Evolutionary conservation across 2,113 vertebrate species (phyloP), one percentile per base, ranked within the genome.

Genomic region (Chlamydotis undulata): DNA sequence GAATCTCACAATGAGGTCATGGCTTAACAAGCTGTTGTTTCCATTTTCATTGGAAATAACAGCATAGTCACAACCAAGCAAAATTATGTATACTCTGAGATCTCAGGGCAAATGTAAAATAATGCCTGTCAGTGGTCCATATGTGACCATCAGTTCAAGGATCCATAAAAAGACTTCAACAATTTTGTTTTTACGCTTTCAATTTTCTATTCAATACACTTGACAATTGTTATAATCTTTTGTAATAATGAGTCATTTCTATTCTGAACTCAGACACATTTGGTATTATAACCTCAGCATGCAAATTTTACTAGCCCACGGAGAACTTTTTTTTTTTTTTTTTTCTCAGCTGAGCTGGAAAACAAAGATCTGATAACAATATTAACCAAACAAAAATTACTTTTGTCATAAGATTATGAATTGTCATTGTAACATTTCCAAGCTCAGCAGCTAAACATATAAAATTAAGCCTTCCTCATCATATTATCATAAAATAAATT

Each of bases 401-500:
- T 64, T 92, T 94, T 91, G 12, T 82, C 23, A 33, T 43, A 84
- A 65, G 19, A 77, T 69, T 84, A 65, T 1, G 1, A 71, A 85
- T 24, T 88, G 22, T 1, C 18, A 33, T 50, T 79, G 18, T 71
- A 90, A 78, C 12, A 43, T 63, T 88, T 86, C 37, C 25, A 80
- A 68, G 6, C 22, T 73, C 11, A 79, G 26, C 47, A 93, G 57
- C 35, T 65, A 69, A 91, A 94, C 45, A 65, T n/a, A 76, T 41
- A 73, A 84, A 91, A 91, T 61, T 83, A 77, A 69, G 10, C 29
- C 12, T 95, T 91, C 29, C 21, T 82, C 35, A 79, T 68, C 16
- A 79, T 4, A 89, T 65, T 87, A 67, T 28, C 45, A 39, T 94
- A 82, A 91, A 87, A 60, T 68, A 84, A 89, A 97, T 75, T 84